Evolutionary conservation across 2,113 vertebrate genomes (phyloP).

Genomic region (Dryoscopus gambensis): DNA sequence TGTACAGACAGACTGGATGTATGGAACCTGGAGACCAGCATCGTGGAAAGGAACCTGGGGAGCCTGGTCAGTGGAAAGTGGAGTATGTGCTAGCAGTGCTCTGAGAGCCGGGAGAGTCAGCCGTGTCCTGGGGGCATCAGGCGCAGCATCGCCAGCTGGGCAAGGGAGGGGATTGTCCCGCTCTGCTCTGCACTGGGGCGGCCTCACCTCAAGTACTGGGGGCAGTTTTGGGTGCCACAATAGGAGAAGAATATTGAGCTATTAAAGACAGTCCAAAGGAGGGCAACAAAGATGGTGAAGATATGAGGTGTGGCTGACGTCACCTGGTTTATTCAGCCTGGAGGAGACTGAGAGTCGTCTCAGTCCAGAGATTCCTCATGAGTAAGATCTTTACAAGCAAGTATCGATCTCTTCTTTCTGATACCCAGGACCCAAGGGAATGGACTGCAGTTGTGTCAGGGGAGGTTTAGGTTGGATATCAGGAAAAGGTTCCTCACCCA

Average conservation of each 20-base stretch:
- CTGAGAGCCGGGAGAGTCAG: background rate
- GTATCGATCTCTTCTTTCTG: background rate
- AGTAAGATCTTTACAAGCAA: background rate
- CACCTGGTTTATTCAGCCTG: too few relatives aligned
- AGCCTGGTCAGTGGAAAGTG: background rate
- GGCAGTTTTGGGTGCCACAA: background rate
- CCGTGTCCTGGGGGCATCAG: accelerated
- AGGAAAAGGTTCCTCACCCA: background rate
- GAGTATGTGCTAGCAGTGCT: background rate
- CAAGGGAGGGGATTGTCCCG: background rate
- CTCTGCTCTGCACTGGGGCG: accelerated
- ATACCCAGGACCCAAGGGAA: background rate
- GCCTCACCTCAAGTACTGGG: accelerated
- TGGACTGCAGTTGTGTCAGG: background rate
- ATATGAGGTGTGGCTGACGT: background rate
- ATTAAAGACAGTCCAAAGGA: background rate
- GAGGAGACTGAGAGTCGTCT: background rate
- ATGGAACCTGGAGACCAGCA: background rate
- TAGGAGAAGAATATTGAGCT: background rate
- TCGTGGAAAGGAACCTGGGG: accelerated
- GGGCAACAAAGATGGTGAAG: background rate
- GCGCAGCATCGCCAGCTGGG: accelerated
- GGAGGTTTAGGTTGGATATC: background rate
- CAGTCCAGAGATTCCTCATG: background rate
- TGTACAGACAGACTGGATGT: background rate